Evolutionary conservation across 2,113 vertebrate genomes (phyloP), one percentile per base, ranked within the genome.

Genomic region (Aleadryas rufinucha): DNA sequence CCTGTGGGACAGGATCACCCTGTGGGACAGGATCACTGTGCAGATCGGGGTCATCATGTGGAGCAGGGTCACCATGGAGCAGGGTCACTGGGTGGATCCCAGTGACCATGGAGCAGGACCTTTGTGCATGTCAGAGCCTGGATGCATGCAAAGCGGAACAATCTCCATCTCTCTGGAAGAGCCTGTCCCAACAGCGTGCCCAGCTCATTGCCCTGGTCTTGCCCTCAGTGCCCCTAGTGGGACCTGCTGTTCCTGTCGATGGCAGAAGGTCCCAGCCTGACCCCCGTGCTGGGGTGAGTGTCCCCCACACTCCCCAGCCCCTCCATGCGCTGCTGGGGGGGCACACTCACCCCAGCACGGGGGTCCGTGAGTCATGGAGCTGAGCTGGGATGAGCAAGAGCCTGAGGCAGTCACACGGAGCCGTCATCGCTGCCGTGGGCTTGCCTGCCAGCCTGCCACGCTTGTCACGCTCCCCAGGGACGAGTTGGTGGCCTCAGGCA

Each of bases 151-250:
- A 16, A 56, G 68, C 13, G n/a, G 59, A 23, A 8, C 35, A 27
- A 13, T 41, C 18, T 65, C 27, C 35, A n/a, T 31, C n/a, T 84
- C 56, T 21, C 53, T 61, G n/a, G 35, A 31, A 53, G 22, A 26
- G 5, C 5, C 3, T 24, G 49, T 76, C 53, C 49, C 50, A 33
- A 4, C 68, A 42, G 2, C 0, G 0, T 27, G 64, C 50, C 37
- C 23, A 24, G 54, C 21, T 71, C 3, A 0, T 15, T 60, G 70
- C 22, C 39, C 50, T 44, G 54, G 2, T 19, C 42, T 23, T 47
- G 57, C 35, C 49, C 42, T 14, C 22, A 4, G 22, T 47, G 65
- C 39, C 49, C 39, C 11, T 17, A 7, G 57, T 6, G 23, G 41
- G 19, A 37, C 21, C 2, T 12, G 30, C 33, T 6, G 0, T 8